Evolutionary conservation across 2,888 invertebrate genomes (phyloP), one percentile per base, ranked within the genome.

Genomic region (Anthoptus insignis): DNA sequence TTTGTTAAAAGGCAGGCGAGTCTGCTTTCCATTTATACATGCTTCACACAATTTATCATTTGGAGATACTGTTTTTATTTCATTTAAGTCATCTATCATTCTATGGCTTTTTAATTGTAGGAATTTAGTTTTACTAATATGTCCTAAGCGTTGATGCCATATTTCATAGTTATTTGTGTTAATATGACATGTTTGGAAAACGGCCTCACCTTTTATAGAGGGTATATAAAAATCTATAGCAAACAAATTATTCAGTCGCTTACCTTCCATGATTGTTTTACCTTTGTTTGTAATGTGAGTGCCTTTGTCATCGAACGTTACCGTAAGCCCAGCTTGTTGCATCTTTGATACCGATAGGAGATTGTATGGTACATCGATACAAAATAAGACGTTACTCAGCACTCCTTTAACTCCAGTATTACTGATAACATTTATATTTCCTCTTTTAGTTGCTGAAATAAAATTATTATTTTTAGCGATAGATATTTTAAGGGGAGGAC

Each of bases 1-100:
- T 8, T 56, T 5, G 34, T 68, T 65, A 74, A 84, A 84, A 32
- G 80, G 77, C n/a, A 79, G 63, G 68, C 81, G 75, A n/a, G 72
- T 67, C 74, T 81, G 81, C 72, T 86, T 83, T 16, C 81, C 81
- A 67, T 77, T 67, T 65, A 81, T 73, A 71, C 82, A 85, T 13
- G 80, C 70, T 65, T 82, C 82, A 72, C 81, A 84, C 59, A 79
- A 68, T 45, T 75, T 68, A 21, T 42, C 4, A 8, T 42, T 42
- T 19, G 16, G 42, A 19, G 19, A 7, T 13, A 65, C 73, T 76
- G 45, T 67, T 8, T 67, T 64, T 29, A 56, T 22, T 58, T 58
- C 3, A 24, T 58, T 37, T 14, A 37, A 56, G 13, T 73, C 67
- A 56, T 68, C 52, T 45, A 70, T 21, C 71, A 76, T 71, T 16